phyloP scores from a whole-genome alignment of 2,888 invertebrate species.

The Pinctada fucata region DNA sequence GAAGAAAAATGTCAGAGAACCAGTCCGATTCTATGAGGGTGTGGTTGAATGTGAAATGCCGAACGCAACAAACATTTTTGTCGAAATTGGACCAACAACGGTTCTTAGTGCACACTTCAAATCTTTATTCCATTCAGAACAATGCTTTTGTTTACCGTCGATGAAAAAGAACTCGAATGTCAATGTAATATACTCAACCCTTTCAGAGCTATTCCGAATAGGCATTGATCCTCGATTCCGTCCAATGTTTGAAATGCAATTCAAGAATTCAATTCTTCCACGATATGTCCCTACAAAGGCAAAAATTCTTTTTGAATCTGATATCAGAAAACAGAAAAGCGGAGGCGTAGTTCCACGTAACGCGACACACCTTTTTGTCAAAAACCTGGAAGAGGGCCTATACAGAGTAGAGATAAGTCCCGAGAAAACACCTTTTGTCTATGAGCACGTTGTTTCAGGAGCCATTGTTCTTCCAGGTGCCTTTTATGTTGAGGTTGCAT shows the following conservation, averaged over 20 bases:
- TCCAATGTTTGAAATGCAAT: background rate
- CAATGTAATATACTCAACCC: background rate
- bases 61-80: constrained; percentile 44
- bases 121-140: constrained; percentile 37
- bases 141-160: constrained; percentile 21
- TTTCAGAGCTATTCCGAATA: constrained; percentile 12
- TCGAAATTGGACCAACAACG: constrained; percentile 63
- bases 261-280: constrained; percentile 42
- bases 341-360: background rate
- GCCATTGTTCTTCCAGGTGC: constrained; percentile 50
- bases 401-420: constrained; percentile 16
- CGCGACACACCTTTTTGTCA: constrained; percentile 6
- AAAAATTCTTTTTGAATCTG: constrained; percentile 22
- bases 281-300: constrained; percentile 36
- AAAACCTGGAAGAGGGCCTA: constrained; percentile 1
- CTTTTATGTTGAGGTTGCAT: constrained; percentile 44
- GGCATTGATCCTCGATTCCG: constrained; percentile 18
- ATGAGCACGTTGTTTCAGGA: constrained; percentile 45
- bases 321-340: constrained; percentile 1
- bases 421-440: constrained; percentile 46
- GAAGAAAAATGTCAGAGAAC: constrained; percentile 53
- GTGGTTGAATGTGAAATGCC: constrained; percentile 32
- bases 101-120: constrained; percentile 50
- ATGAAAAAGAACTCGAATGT: constrained; percentile 11
- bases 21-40: constrained; percentile 53